These are phyloP conservation scores for Trogon melanurus DNA, from an alignment of 2,113 vertebrate genomes.

Conservation along the genomic window DNA sequence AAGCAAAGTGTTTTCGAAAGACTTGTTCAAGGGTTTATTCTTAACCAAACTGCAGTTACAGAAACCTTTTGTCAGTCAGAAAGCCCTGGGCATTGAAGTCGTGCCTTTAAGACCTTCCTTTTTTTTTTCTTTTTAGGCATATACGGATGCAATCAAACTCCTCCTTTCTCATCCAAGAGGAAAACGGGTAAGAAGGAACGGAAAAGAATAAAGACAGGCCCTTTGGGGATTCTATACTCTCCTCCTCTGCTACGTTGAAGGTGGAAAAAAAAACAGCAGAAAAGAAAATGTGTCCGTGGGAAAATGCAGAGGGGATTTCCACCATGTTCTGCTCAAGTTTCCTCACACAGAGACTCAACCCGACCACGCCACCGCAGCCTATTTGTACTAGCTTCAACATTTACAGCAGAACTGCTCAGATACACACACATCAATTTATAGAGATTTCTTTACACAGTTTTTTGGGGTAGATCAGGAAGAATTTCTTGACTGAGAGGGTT, in stretches of 20 bases:
- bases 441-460: not conserved
- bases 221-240: not conserved
- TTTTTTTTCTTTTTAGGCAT: not conserved
- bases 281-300: rapidly evolving
- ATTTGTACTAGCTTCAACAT: not conserved
- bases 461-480: too few relatives aligned
- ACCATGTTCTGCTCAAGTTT: not conserved
- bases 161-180: not conserved
- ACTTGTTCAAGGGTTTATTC: not conserved
- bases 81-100: not conserved
- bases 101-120: not conserved
- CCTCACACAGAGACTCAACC: not conserved
- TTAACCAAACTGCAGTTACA: not conserved
- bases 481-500: too few relatives aligned
- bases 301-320: not conserved
- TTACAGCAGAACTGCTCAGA: not conserved
- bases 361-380: rapidly evolving
- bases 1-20: not conserved
- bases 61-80: not conserved
- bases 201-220: not conserved
- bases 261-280: not conserved
- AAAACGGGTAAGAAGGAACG: not conserved
- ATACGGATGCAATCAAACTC: not conserved
- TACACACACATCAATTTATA: not conserved
- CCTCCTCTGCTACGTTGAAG: not conserved